Evolutionary conservation across 2,113 vertebrate genomes (phyloP), one percentile per base, ranked within the genome.

Genomic region (Sorex fumeus): DNA sequence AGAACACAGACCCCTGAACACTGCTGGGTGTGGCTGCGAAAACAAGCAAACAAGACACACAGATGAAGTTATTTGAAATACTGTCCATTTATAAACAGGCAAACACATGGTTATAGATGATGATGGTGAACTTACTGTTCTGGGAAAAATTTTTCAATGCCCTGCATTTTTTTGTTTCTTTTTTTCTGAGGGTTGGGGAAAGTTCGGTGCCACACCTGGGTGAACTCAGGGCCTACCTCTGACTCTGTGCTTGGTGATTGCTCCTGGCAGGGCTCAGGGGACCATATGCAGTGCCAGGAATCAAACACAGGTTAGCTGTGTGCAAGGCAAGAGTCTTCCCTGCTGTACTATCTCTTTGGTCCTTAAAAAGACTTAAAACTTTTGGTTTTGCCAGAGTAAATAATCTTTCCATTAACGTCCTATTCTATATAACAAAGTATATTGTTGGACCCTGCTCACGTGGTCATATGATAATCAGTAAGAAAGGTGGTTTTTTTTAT

Each of bases 321-420:
- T 60, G 19, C 21, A 60, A 60, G 4, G 57, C 7, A 60, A 60
- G 21, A 19, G 21, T 23, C 18, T 16, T 60, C 23, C 57, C 18
- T 60, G 19, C 21, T 23, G 19, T 19, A 23, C 57, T 23, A 21
- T 60, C 1, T 21, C 57, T 60, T 2, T 60, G 6, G 18, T 7
- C 57, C 57, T 60, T 60, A 60, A 23, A 66, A 12, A 66, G 10
- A 78, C 27, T 60, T 79, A 21, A 36, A 91, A 62, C 45, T 25
- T 57, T 76, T 25, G 1, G 66, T 91, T 94, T 91, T 88, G 60
- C 32, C 45, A 50, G 47, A 36, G 69, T 30, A 50, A 53, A 72
- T 36, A 18, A 12, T 64, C 64, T 83, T 80, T 43, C 53, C 30
- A 62, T 11, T 19, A 30, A 62, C 90, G 43, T 32, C 40, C 62